Conservation (phyloP, 2,888 invertebrate genomes). For the Cerastoderma edule region DNA sequence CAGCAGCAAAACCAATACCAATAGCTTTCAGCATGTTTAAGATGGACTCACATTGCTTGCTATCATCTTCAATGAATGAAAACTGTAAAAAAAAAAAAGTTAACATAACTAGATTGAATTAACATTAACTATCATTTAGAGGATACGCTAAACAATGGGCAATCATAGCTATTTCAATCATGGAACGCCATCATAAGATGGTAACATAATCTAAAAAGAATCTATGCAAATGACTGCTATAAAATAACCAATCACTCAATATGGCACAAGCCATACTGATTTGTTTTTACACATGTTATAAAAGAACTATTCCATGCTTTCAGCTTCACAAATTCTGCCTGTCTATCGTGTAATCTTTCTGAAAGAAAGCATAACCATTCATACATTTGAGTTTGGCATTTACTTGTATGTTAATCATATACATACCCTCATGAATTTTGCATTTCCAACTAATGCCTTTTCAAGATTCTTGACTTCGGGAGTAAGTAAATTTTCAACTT, state of each 20-base stretch:
- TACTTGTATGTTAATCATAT: not conserved
- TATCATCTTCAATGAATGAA: conserved; percentile 55
- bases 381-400: not conserved
- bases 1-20: conserved; percentile 35
- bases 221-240: not conserved
- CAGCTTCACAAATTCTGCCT: too few species aligned
- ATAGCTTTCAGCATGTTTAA: conserved; percentile 44
- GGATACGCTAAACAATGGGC: not conserved
- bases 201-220: not conserved
- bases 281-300: not conserved
- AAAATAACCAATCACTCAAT: not conserved
- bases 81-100: conserved; percentile 35
- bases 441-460: conserved; percentile 8
- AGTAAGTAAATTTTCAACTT: conserved; percentile 3
- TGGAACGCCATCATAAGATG: not conserved
- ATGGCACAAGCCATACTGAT: not conserved
- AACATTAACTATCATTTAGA: not conserved
- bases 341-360: too few species aligned
- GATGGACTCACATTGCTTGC: conserved; percentile 51
- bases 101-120: not conserved
- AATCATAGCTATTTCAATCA: not conserved
- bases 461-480: conserved; percentile 13
- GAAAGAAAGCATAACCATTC: too few species aligned
- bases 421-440: conserved; percentile 10
- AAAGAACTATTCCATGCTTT: too few species aligned